phyloP scores from a whole-genome alignment of 2,113 vertebrate genomes.

The Mandrillus leucophaeus region DNA sequence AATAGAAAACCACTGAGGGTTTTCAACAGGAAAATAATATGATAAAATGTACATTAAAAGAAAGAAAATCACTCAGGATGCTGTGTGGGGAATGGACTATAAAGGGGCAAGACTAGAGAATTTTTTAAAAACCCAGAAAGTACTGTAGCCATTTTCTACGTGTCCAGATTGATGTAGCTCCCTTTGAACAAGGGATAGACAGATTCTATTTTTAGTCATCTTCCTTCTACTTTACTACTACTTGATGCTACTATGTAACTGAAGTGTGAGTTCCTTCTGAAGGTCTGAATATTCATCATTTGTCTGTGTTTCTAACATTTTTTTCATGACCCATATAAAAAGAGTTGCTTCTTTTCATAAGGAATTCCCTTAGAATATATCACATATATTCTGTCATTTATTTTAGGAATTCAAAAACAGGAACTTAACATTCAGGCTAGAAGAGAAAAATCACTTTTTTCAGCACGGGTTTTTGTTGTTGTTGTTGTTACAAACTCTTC shows the following conservation, averaged over 20 bases:
- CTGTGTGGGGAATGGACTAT: background rate
- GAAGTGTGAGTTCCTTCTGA: background rate
- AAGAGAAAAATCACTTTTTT: background rate
- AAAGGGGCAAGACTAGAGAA: background rate
- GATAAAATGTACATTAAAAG: background rate
- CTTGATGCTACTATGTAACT: background rate
- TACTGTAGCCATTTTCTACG: background rate
- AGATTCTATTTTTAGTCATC: background rate
- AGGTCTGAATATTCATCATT: background rate
- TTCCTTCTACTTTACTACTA: background rate
- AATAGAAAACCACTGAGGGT: background rate
- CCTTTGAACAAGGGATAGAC: background rate
- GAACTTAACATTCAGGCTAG: background rate
- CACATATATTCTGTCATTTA: background rate
- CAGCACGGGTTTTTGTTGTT: background rate
- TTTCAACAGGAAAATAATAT: background rate
- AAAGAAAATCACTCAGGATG: background rate
- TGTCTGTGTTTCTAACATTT: background rate
- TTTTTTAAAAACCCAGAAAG: background rate
- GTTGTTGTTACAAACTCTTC: background rate
- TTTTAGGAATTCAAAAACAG: slow-evolving; percentile 12
- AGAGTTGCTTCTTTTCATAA: background rate
- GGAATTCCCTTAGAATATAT: background rate
- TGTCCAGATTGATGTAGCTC: background rate
- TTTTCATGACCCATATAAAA: background rate